A percentile compares a stretch with the other conserved stretches of the same genome.
Evolutionary conservation across 2,113 vertebrate genomes (phyloP).

Genomic region (Melanerpes aurifrons): DNA sequence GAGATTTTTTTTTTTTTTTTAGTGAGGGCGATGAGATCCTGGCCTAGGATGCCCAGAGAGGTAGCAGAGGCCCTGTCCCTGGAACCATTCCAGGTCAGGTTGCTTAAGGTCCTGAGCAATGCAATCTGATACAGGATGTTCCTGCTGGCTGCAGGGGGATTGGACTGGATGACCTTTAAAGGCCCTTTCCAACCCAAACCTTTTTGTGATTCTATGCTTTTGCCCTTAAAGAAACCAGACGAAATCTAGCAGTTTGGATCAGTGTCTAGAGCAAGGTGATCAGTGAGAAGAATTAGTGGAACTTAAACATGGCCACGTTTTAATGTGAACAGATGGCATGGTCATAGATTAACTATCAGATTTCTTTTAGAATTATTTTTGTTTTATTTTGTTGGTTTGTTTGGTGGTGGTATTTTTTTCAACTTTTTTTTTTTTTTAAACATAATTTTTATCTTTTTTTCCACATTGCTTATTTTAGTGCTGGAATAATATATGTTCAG

Average conservation of each 20-base stretch:
- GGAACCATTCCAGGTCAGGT: no score
- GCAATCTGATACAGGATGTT: no score
- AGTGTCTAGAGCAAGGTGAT: neutral
- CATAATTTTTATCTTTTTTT: neutral
- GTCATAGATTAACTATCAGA: neutral
- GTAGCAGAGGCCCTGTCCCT: no score
- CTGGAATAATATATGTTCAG: neutral
- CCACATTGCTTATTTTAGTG: neutral
- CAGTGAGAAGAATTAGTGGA: neutral
- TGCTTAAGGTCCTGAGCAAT: no score
- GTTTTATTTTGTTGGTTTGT: neutral
- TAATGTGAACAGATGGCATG: neutral
- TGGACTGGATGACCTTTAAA: no score
- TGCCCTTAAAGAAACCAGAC: neutral
- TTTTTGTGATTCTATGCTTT: neutral
- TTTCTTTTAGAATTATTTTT: no score
- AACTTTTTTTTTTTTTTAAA: no score
- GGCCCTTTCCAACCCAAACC: no score
- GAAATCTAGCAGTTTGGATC: neutral
- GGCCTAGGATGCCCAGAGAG: no score
- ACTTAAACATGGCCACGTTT: neutral
- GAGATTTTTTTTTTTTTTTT: no score
- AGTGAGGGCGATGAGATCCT: no score
- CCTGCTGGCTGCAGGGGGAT: no score
- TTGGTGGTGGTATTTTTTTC: neutral